These are phyloP conservation scores for Elymnias hypermnestra DNA, from an alignment of 1,140 invertebrate genomes.

Conservation along the genomic window DNA sequence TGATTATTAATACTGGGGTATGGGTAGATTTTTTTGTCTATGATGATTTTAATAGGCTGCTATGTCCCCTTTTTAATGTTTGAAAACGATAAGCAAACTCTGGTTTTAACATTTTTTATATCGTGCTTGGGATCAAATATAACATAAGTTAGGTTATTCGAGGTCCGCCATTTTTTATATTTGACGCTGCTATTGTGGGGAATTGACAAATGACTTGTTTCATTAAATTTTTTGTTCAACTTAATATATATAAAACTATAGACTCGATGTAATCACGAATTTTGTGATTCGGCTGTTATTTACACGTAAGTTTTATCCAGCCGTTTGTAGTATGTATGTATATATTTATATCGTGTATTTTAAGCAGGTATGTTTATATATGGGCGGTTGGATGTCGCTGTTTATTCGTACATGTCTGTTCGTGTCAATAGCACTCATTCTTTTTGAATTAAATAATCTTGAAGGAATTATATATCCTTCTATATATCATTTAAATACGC, in stretches of 20 bases:
- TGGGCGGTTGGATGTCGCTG: too few relatives aligned
- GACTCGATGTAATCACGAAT: conserved; percentile 53
- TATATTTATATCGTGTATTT: conserved; percentile 15
- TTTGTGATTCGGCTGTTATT: conserved; percentile 51
- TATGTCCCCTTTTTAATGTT: too few relatives aligned
- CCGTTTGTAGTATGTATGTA: conserved; percentile 42
- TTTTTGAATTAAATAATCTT: too few relatives aligned
- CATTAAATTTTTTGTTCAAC: too few relatives aligned
- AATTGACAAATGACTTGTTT: conserved; percentile 18
- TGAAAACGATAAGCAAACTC: conserved; percentile 11
- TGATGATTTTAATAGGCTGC: too few relatives aligned
- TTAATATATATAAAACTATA: conserved; percentile 22
- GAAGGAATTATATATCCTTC: too few relatives aligned
- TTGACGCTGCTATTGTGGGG: neutral
- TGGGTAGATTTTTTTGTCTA: too few relatives aligned
- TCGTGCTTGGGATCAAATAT: conserved; percentile 71
- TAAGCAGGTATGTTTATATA: conserved; percentile 5
- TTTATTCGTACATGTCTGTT: too few relatives aligned
- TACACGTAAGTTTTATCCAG: conserved; percentile 38
- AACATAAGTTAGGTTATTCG: conserved; percentile 52
- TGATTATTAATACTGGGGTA: too few relatives aligned
- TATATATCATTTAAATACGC: too few relatives aligned
- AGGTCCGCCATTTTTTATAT: neutral
- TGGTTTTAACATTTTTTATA: conserved; percentile 44
- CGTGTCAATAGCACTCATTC: too few relatives aligned